Base-by-base conservation (phyloP, 2,888 invertebrate genomes). In the Allygus modestus region DNA sequence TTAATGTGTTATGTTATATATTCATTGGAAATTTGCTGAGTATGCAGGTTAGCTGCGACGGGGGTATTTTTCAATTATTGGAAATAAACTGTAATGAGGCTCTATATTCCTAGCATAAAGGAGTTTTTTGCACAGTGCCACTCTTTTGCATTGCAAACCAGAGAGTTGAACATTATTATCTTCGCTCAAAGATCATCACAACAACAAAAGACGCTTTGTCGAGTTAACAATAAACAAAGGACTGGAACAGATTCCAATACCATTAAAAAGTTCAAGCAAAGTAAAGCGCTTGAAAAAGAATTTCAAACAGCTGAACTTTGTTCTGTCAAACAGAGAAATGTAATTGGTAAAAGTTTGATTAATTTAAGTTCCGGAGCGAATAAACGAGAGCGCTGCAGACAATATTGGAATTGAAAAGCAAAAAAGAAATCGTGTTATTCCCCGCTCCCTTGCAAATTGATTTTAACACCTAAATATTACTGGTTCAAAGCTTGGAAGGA, bases 321-420 rank as follows among this genome's bases (percentile, higher is more conserved):
- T 65, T 28, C 65, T 65, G 65, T 65, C 65, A 65, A 65, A 65
- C 65, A 65, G 65, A 65, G 65, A 65, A 65, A 65, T 65, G 65
- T 65, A 65, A 65, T 65, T 65, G 65, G 65, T 65, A 65, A 65
- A 65, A 65, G 65, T 65, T 65, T 65, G 65, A 65, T 65, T 65
- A 65, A 65, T 65, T 65, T 65, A 65, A 65, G 65, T 65, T 65
- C 65, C 28, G 65, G 31, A 31, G 65, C 17, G 65, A 65, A 65
- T 65, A 65, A 65, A 65, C 65, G 65, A 65, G 65, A 65, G 31
- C 65, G 17, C 31, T 28, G 31, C 65, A 65, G 65, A 65, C 65
- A 65, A 65, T 65, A 65, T 65, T 65, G 65, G 31, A 65, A 65
- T 65, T 65, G 28, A 28, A 31, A 5, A 65, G 65, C 28, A 65